Evolutionary conservation across 2,888 invertebrate genomes (phyloP).

Genomic region (Drosophila limbata): DNA sequence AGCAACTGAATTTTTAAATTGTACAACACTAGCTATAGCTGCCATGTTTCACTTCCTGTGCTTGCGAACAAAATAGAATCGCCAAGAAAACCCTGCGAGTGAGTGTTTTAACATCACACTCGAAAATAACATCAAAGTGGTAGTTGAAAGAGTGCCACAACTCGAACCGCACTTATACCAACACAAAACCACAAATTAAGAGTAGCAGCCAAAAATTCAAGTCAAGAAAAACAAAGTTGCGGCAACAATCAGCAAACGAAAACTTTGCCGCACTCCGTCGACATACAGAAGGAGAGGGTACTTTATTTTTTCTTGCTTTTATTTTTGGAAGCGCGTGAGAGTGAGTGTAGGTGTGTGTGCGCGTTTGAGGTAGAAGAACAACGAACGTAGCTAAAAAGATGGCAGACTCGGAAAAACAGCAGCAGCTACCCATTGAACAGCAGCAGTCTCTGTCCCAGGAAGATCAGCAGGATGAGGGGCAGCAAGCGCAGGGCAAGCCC

Average conservation of each 20-base stretch:
- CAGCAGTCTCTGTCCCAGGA: constrained; percentile 85
- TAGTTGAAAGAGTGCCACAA: constrained; percentile 83
- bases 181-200: constrained; percentile 51
- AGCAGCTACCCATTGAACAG: constrained; percentile 86
- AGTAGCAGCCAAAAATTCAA: constrained; percentile 60
- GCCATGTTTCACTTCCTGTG: constrained; percentile 80
- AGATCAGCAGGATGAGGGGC: constrained; percentile 76
- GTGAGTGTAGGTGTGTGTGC: constrained; percentile 47
- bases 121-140: constrained; percentile 84
- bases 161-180: constrained; percentile 67
- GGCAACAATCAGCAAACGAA: constrained; percentile 53
- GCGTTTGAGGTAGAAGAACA: constrained; percentile 58
- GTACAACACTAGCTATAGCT: constrained; percentile 63
- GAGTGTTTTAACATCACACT: constrained; percentile 87
- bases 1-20: constrained; percentile 38
- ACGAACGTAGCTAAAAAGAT: constrained; percentile 86
- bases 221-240: constrained; percentile 63
- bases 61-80: constrained; percentile 83
- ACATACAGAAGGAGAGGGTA: constrained; percentile 43
- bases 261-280: constrained; percentile 50
- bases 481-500: constrained; percentile 82
- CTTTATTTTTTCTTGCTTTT: constrained; percentile 65
- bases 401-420: constrained; percentile 94
- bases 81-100: constrained; percentile 87
- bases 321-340: constrained; percentile 61